phyloP scores from a whole-genome alignment of 2,888 invertebrate species.

The Tenthredo notha region DNA sequence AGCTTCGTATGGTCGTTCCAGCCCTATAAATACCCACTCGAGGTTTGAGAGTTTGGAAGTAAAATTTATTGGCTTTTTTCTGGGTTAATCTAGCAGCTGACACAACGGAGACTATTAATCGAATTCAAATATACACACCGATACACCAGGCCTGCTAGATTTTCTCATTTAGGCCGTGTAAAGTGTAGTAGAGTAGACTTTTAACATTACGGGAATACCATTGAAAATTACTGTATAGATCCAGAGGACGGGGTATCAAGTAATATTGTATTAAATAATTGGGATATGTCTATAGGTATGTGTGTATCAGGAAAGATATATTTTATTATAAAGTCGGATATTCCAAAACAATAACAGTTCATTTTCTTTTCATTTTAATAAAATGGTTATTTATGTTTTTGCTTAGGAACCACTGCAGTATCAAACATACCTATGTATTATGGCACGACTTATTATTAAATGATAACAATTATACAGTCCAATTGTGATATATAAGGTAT shows the following conservation, averaged over 20 bases:
- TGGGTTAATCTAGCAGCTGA: not conserved
- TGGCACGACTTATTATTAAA: constrained; percentile 39
- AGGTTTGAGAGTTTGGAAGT: not conserved
- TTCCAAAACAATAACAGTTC: constrained; percentile 1
- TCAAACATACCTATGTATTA: constrained; percentile 23
- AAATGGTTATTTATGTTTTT: constrained; percentile 12
- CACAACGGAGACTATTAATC: constrained; percentile 9
- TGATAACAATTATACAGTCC: constrained; percentile 10
- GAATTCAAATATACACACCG: not conserved
- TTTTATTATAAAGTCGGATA: constrained; percentile 28
- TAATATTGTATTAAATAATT: not conserved
- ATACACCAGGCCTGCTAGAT: not conserved
- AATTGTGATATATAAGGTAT: constrained; percentile 6
- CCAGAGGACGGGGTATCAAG: not conserved
- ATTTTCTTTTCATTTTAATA: constrained; percentile 2
- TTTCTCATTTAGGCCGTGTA: not conserved
- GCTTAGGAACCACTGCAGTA: constrained; percentile 33
- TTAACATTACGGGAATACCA: not conserved
- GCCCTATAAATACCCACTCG: constrained; percentile 28
- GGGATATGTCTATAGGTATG: not conserved
- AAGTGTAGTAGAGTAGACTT: not conserved
- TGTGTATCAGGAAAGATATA: constrained; percentile 10
- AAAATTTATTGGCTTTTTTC: not conserved
- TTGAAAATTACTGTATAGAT: not conserved
- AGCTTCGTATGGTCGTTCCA: not conserved